These are phyloP conservation scores for Myotis davidii DNA, from an alignment of 2,113 vertebrate species.

Conservation along the genomic window DNA sequence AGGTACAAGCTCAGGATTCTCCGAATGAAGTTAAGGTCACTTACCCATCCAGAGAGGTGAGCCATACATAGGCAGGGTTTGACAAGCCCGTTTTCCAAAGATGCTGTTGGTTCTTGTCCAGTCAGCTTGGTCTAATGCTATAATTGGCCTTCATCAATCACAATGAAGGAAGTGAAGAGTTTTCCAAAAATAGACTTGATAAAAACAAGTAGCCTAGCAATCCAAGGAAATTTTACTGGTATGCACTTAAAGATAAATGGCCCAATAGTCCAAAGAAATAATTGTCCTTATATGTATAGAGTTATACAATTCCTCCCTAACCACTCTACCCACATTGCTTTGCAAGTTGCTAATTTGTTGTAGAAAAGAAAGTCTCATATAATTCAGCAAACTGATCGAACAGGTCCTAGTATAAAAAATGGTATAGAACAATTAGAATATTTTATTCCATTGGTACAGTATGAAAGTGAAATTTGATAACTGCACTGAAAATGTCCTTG, in stretches of 20 bases:
- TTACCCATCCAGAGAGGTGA: conserved; percentile 90
- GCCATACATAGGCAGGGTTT: background rate
- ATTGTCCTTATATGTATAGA: background rate
- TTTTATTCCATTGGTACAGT: background rate
- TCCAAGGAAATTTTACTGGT: background rate
- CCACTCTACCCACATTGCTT: background rate
- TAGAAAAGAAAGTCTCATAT: background rate
- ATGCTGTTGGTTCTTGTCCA: background rate
- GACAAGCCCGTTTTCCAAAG: background rate
- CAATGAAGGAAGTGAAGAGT: background rate
- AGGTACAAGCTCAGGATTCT: conserved; percentile 93
- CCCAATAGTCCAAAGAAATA: background rate
- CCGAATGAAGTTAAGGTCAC: conserved; percentile 87
- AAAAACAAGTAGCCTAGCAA: background rate
- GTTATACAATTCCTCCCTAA: background rate
- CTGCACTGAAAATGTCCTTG: background rate
- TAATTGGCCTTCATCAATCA: background rate
- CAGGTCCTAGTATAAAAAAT: background rate
- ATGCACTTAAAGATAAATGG: background rate
- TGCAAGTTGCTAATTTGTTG: background rate
- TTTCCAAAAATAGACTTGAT: conserved; percentile 17
- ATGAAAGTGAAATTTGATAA: conserved; percentile 31
- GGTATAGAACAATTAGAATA: background rate
- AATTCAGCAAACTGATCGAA: conserved; percentile 17
- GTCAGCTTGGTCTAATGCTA: background rate